A percentile compares a stretch with the other conserved stretches of the same genome.
phyloP scores from a whole-genome alignment of 2,888 invertebrate species.

The Tethea ocularis region DNA sequence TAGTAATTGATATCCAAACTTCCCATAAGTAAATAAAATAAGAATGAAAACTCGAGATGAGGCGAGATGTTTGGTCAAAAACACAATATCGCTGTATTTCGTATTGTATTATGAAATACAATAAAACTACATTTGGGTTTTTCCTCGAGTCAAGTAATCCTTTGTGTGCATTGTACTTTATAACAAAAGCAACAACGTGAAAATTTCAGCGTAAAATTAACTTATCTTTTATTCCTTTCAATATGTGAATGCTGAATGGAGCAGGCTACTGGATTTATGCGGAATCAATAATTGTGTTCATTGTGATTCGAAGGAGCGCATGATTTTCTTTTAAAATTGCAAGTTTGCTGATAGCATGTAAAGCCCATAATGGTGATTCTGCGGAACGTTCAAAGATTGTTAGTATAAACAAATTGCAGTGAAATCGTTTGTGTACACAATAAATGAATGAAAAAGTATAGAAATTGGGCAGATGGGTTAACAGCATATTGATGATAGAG shows the following conservation, averaged over 20 bases:
- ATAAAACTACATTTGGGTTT: slow-evolving; percentile 1
- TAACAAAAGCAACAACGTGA: slow-evolving; percentile 26
- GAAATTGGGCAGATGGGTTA: not conserved
- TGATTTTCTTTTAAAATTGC: slow-evolving; percentile 41
- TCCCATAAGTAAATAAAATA: no score
- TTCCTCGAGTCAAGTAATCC: not conserved
- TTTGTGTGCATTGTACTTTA: slow-evolving; percentile 20
- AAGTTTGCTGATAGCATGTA: slow-evolving; percentile 20
- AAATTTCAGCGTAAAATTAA: slow-evolving; percentile 43
- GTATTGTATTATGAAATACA: not conserved
- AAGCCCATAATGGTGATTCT: slow-evolving; percentile 38
- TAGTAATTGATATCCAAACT: no score
- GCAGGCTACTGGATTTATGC: slow-evolving; percentile 52
- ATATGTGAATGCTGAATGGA: slow-evolving; percentile 27
- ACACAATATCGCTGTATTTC: not conserved
- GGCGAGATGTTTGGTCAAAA: not conserved
- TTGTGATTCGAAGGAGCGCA: slow-evolving; percentile 55
- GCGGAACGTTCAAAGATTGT: slow-evolving; percentile 23
- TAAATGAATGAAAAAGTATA: not conserved
- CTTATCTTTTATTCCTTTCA: slow-evolving; percentile 41
- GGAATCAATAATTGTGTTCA: slow-evolving; percentile 49
- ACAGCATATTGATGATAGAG: not conserved
- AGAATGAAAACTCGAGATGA: no score
- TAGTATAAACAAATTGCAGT: not conserved
- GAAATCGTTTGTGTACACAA: slow-evolving; percentile 2